Percentiles rank a stretch among this genome's conserved stretches.
Conservation (phyloP, 2,888 invertebrate genomes). For the Tholera decimalis region DNA sequence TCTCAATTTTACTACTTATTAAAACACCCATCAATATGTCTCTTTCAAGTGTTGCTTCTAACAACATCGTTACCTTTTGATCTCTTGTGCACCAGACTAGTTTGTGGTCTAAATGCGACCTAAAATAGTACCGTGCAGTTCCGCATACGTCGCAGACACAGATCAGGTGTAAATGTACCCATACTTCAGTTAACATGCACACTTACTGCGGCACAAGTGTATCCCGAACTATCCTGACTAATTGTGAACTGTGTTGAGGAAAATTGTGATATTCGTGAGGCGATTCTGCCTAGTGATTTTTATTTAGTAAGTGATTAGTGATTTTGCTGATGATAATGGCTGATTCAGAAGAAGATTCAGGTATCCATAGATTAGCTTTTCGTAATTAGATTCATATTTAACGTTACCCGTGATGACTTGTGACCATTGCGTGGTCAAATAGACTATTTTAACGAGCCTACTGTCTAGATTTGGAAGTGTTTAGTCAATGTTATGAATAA, state of each 20-base stretch:
- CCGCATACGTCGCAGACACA: slow-evolving; percentile 83
- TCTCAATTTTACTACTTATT: slow-evolving; percentile 3
- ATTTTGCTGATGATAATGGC: slow-evolving; percentile 50
- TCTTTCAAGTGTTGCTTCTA: slow-evolving; percentile 67
- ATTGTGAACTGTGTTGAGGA: slow-evolving; percentile 26
- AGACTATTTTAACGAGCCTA: background rate
- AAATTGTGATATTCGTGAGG: slow-evolving; percentile 32
- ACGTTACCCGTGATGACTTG: slow-evolving; percentile 1
- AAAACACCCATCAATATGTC: slow-evolving; percentile 33
- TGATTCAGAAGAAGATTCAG: slow-evolving; percentile 60
- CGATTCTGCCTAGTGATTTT: slow-evolving; percentile 29
- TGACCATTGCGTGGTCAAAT: background rate
- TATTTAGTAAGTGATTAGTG: slow-evolving; percentile 38
- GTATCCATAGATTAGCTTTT: slow-evolving; percentile 51
- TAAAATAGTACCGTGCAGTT: slow-evolving; percentile 86
- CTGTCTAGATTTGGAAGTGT: background rate
- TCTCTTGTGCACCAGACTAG: slow-evolving; percentile 84
- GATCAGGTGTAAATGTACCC: slow-evolving; percentile 85
- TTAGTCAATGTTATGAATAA: background rate
- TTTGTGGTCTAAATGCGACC: slow-evolving; percentile 87
- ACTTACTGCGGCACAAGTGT: slow-evolving; percentile 57
- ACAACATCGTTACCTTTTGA: slow-evolving; percentile 83
- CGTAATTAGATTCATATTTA: background rate
- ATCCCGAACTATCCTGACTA: slow-evolving; percentile 38
- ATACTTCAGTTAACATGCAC: slow-evolving; percentile 71